Evolutionary conservation across 2,113 vertebrate genomes (phyloP).

Genomic region (Hylia prasina): DNA sequence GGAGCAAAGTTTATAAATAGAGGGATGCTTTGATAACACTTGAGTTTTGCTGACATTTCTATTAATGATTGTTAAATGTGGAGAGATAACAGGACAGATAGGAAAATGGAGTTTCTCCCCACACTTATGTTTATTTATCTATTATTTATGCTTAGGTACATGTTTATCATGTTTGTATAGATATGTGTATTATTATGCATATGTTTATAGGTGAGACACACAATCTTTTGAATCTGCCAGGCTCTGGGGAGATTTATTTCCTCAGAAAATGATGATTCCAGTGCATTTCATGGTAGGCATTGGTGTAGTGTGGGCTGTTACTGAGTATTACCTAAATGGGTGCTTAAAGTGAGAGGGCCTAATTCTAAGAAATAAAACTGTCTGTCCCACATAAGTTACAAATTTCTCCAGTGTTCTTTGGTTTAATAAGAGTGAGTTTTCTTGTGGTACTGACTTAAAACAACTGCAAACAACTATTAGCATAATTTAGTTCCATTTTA

Average conservation of each 20-base stretch:
- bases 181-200: neutral
- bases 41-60: neutral
- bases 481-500: neutral
- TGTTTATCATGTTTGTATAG: neutral
- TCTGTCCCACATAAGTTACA: neutral
- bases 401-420: neutral
- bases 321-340: neutral
- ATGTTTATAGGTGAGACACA: neutral
- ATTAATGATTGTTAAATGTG: neutral
- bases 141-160: neutral
- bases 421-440: neutral
- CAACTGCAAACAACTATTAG: neutral
- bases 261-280: neutral
- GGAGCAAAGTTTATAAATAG: neutral
- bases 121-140: neutral
- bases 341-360: neutral
- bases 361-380: neutral
- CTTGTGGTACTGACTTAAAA: neutral
- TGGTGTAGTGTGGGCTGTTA: neutral
- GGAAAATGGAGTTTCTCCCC: neutral
- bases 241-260: neutral
- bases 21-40: neutral
- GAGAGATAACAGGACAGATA: neutral
- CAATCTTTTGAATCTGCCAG: neutral
- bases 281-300: rapidly evolving